Evolutionary conservation across 2,797 vertebrate genomes (phyloP).

Genomic region (Octomys mimax): DNA sequence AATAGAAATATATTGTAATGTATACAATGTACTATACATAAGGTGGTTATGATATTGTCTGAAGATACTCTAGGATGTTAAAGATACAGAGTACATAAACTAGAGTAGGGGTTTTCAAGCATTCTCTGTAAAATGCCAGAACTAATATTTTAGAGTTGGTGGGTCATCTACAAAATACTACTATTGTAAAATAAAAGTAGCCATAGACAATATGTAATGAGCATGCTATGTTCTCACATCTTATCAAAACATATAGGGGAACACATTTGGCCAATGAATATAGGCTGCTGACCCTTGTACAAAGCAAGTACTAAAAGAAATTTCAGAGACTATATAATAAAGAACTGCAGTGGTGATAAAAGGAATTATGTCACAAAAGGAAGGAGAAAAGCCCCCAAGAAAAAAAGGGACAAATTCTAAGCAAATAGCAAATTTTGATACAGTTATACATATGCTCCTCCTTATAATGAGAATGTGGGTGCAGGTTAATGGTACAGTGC

Average conservation of each 20-base stretch:
- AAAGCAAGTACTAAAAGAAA: background rate
- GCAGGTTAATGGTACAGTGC: background rate
- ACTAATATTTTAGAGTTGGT: background rate
- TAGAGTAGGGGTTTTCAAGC: background rate
- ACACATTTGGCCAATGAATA: slow-evolving; percentile 12
- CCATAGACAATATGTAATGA: background rate
- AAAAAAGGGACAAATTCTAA: background rate
- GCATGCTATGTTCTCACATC: background rate
- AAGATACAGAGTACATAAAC: background rate
- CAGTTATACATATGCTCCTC: background rate
- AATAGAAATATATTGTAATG: background rate
- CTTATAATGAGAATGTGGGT: background rate
- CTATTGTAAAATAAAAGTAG: background rate
- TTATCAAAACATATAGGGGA: background rate
- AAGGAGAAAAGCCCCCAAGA: background rate
- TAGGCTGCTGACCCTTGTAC: background rate
- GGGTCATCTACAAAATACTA: background rate
- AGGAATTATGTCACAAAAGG: background rate
- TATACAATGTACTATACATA: background rate
- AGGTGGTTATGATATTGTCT: background rate
- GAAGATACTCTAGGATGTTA: background rate
- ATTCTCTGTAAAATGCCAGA: slow-evolving; percentile 40
- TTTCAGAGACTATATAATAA: background rate
- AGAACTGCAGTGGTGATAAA: background rate
- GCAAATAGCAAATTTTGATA: background rate